A percentile compares a stretch with the other conserved stretches of the same genome.
Conservation (phyloP, 2,797 vertebrate species). For the Semaprochilodus insignis region DNA sequence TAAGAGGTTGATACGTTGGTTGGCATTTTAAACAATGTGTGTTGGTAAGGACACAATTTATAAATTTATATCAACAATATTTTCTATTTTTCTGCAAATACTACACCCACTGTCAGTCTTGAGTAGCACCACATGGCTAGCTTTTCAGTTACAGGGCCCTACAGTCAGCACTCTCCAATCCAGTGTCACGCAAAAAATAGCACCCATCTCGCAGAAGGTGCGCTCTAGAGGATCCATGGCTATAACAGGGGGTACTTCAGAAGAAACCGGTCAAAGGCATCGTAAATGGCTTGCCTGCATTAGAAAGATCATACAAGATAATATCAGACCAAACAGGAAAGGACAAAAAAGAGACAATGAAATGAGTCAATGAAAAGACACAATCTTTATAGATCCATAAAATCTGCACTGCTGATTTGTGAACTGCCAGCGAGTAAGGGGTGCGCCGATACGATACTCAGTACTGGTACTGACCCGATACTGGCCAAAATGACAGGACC, state of each 20-base stretch:
- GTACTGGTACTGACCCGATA: no score
- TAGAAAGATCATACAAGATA: slow-evolving; percentile 37
- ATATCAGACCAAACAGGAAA: not conserved
- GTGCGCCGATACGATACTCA: no score
- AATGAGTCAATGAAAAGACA: no score
- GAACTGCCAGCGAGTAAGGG: no score
- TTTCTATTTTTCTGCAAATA: slow-evolving; percentile 13
- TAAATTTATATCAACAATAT: slow-evolving; percentile 19
- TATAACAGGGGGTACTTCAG: slow-evolving; percentile 85
- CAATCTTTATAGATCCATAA: no score
- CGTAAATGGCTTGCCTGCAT: slow-evolving; percentile 92
- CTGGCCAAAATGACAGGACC: no score
- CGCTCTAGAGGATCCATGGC: slow-evolving; percentile 36
- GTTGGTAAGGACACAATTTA: not conserved
- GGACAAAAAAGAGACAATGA: slow-evolving; percentile 28
- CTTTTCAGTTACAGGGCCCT: slow-evolving; percentile 5
- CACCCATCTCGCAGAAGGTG: slow-evolving; percentile 5
- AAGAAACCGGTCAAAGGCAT: slow-evolving; percentile 92
- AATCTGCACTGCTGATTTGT: no score
- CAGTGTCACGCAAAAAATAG: slow-evolving; percentile 28
- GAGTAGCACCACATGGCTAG: slow-evolving; percentile 37
- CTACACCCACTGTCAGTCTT: not conserved
- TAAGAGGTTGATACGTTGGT: not conserved
- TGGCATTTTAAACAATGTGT: slow-evolving; percentile 15
- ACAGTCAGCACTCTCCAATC: not conserved